Evolutionary conservation across 2,113 vertebrate genomes (phyloP), one percentile per base, ranked within the genome.

Genomic region (Oriolus oriolus): DNA sequence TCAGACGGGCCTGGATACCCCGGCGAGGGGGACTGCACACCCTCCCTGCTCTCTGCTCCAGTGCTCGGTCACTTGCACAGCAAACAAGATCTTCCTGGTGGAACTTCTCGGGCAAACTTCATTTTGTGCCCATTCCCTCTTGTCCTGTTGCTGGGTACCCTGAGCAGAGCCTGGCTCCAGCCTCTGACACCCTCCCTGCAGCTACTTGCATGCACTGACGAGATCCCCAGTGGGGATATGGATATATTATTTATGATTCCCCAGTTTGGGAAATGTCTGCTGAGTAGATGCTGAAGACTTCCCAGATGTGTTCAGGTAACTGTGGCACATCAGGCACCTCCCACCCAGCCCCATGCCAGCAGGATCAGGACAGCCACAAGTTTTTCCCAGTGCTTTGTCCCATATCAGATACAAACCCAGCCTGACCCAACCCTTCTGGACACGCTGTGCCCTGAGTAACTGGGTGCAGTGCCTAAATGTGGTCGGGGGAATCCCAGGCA

Each of bases 391-490:
- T 7, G 22, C 31, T 60, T 47, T 33, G 11, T 41, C 31, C 9
- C 10, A 2, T 0, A 0, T 12, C 39, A 33, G 57, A 6, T 9
- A 53, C 24, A 44, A 61, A 13, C 5, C 20, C 2, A 15, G 24
- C 11, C 70, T 14, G 79, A 30, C 11, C 13, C 9, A 10, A 44
- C 19, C 31, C 30, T 14, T 23, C 31, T 11, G 63, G 45, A 7
- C 19, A 8, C 21, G 13, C 59, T 44, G 37, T 52, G 53, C 54
- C 30, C 30, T 5, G 5, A 22, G 54, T 6, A 10, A 9, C 13
- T 6, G 31, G 11, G 13, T 16, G 28, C 13, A 52, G 39, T 52
- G 74, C 39, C 57, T 11, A 13, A 13, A 13, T 31, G 23, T 31
- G 27, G 37, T n/a, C 28, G 4, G 52, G 84, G 75, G 63, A 80